Evolutionary conservation across 2,888 invertebrate genomes (phyloP), one percentile per base, ranked within the genome.

Genomic region (Eupithecia pulchellata): DNA sequence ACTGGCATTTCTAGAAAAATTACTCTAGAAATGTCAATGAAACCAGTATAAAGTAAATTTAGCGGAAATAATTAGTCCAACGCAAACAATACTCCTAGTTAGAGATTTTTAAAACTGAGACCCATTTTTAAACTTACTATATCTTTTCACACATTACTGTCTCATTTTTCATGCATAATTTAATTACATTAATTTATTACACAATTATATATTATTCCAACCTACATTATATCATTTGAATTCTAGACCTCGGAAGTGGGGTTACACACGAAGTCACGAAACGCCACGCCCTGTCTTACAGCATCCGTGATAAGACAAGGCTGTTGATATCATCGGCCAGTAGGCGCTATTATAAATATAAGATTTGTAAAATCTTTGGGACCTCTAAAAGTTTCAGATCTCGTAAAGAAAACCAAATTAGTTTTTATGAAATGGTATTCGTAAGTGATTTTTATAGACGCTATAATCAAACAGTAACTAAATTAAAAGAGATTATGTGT

Each of bases 211-310:
- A 52, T 52, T 52, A 52, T 52, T 66, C 63, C 57, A 71, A 69
- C 64, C 69, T 73, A 52, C 52, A 52, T 52, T 52, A 25, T 52
- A 52, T 52, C 52, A 78, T 76, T 75, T 74, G 81, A 76, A 81
- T 87, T 88, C 91, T 89, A 88, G 88, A 86, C 85, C 82, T 89
- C 91, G 91, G 91, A 91, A 90, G 89, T 90, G 82, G 79, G 79
- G 78, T 86, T 79, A 91, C 91, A 90, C 89, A 88, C 86, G 87
- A 69, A 90, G 90, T 92, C 92, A 92, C 92, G 92, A 91, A 65
- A 69, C 34, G 80, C 88, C 91, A 89, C 92, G 91, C 92, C 92
- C 85, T 91, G 90, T 91, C 91, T 64, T 87, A 89, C 87, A 69
- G 81, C 85, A 85, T 88, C 89, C 89, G 88, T 86, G 88, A 88